Evolutionary conservation across 1,140 invertebrate species (phyloP), one percentile per base, ranked within the genome.

Genomic region (Drosophila asahinai): DNA sequence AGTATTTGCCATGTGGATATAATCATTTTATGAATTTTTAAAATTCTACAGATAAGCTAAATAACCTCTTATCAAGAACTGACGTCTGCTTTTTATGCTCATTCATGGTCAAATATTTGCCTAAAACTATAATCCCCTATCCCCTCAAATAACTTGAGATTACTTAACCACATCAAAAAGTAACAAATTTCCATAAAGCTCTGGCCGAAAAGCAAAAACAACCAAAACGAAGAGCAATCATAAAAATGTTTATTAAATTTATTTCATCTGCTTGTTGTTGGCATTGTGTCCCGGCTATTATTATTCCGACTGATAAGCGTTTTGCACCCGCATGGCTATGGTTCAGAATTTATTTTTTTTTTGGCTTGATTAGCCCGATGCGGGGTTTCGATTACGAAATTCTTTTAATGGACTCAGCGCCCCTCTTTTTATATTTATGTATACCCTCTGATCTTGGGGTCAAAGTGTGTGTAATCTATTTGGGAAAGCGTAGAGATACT

Each of bases 231-330:
- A 62, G 68, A 61, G 57, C 63, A 77, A 57, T 77, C 75, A 77
- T 77, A 77, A 77, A 77, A 73, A 73, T 73, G 68, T 68, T 77
- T 77, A 77, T 67, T 77, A 77, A 77, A 77, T 68, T 77, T 77
- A 68, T 77, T 75, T 76, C 72, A 66, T 54, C 12, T 25, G 25
- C 11, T 25, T 38, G 33, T 62, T 30, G 61, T 76, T 51, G 51
- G 27, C 68, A 9, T n/a, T 40, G 38, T 45, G 55, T 54, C 40
- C 47, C 15, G 19, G 55, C 66, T 71, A 72, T 71, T 70, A 70
- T 70, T 71, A 72, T 73, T 72, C 47, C 47, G 67, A 25, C 36
- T 70, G 64, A 77, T 78, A 78, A 78, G 74, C 64, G 57, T 77
- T 77, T 54, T 78, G 75, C 57, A 70, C 74, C 75, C 75, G 74